A percentile compares a stretch with the other conserved stretches of the same genome.
These are phyloP conservation scores for Dipodomys spectabilis DNA, from an alignment of 2,113 vertebrate genomes.

Conservation along the genomic window DNA sequence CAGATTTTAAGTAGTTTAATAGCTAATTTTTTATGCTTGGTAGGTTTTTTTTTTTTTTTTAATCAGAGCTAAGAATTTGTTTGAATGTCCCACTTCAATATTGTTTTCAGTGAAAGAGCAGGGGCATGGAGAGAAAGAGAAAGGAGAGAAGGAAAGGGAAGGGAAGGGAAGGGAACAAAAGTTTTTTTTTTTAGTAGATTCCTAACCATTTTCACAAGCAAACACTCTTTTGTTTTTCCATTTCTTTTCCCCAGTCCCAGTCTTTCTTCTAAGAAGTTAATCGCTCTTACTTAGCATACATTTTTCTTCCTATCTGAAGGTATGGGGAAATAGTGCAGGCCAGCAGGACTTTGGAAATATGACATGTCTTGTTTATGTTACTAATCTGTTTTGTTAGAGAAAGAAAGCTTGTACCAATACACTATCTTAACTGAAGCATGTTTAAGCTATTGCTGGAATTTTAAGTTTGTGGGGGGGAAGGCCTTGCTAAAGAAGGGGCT, in stretches of 20 bases:
- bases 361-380: slow-evolving; percentile 70
- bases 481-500: slow-evolving; percentile 15
- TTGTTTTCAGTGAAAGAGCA: too few species aligned
- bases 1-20: slow-evolving; percentile 1
- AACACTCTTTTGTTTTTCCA: not conserved
- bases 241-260: not conserved
- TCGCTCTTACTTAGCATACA: not conserved
- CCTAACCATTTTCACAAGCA: slow-evolving; percentile 44
- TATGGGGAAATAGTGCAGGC: slow-evolving; percentile 33
- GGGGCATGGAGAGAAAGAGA: too few species aligned
- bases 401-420: slow-evolving; percentile 45
- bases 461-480: slow-evolving; percentile 57
- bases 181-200: not conserved
- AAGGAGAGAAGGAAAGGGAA: too few species aligned
- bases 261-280: not conserved
- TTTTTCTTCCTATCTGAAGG: slow-evolving; percentile 67
- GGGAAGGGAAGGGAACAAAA: not conserved
- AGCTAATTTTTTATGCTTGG: not conserved
- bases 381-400: slow-evolving; percentile 59
- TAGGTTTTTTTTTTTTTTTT: not conserved
- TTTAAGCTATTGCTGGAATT: slow-evolving; percentile 81
- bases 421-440: slow-evolving; percentile 75
- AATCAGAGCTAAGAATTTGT: not conserved
- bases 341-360: not conserved
- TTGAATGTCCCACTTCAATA: not conserved